Percentiles rank a stretch among this genome's conserved stretches.
Evolutionary conservation across 1,140 invertebrate genomes (phyloP).

Genomic region (Apis dorsata): DNA sequence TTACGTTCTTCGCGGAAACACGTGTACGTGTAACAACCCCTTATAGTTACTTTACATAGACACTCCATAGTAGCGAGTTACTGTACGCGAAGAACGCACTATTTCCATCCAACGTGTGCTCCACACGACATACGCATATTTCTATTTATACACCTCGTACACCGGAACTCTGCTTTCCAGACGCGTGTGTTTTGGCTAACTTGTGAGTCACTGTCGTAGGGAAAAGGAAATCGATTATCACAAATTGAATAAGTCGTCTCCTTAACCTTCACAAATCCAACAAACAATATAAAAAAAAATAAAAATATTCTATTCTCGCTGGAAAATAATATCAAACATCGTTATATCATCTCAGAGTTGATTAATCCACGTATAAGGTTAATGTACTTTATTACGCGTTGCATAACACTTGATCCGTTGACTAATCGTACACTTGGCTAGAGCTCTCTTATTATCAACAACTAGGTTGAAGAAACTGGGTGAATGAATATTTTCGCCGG

Average conservation of each 20-base stretch:
- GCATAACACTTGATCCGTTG: background rate
- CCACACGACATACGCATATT: constrained; percentile 48
- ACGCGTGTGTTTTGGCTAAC: background rate
- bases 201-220: background rate
- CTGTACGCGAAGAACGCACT: constrained; percentile 38
- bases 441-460: background rate
- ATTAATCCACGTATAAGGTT: background rate
- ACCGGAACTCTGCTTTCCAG: constrained; percentile 66
- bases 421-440: background rate
- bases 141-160: constrained; percentile 64
- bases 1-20: constrained; percentile 44
- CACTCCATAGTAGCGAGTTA: background rate
- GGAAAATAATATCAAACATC: background rate
- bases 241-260: background rate
- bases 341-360: background rate
- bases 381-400: background rate
- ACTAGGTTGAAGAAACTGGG: background rate
- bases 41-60: background rate
- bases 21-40: background rate
- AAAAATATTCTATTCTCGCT: background rate
- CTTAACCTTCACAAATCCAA: too few relatives aligned
- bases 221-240: background rate
- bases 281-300: too few relatives aligned
- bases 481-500: background rate
- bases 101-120: constrained; percentile 50